Percentiles rank a stretch among this genome's conserved stretches.
These are phyloP conservation scores for Neelides sp. DNA, from an alignment of 1,140 invertebrate genomes.

Conservation along the genomic window DNA sequence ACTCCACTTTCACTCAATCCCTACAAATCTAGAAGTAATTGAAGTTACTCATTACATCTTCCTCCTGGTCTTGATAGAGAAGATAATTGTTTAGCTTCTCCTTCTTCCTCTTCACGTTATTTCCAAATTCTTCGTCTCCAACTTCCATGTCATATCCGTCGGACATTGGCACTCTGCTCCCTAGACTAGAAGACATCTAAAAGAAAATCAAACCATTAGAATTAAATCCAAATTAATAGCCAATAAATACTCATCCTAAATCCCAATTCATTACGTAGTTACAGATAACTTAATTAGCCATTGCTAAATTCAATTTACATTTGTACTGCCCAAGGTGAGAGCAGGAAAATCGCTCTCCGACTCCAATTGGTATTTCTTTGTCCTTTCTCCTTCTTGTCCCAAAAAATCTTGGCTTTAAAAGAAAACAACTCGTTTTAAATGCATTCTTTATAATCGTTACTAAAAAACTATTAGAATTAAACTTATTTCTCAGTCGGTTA, in stretches of 20 bases:
- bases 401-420: too few species aligned
- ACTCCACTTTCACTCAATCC: too few species aligned
- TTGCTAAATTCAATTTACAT: constrained; percentile 12
- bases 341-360: constrained; percentile 28
- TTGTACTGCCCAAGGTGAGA: constrained; percentile 21
- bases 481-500: too few species aligned
- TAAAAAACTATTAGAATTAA: too few species aligned
- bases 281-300: too few species aligned
- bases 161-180: constrained; percentile 18
- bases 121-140: neutral
- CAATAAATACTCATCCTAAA: neutral
- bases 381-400: too few species aligned
- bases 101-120: neutral
- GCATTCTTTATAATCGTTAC: too few species aligned
- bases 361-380: constrained; percentile 22
- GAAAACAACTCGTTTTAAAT: too few species aligned
- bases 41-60: too few species aligned
- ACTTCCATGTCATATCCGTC: neutral
- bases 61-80: too few species aligned
- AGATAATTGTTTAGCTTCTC: neutral
- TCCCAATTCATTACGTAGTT: neutral
- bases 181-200: constrained; percentile 27
- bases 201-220: neutral
- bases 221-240: neutral
- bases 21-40: too few species aligned